Evolutionary conservation across 2,797 vertebrate genomes (phyloP), one percentile per base, ranked within the genome.

Genomic region (Thunnus albacares): DNA sequence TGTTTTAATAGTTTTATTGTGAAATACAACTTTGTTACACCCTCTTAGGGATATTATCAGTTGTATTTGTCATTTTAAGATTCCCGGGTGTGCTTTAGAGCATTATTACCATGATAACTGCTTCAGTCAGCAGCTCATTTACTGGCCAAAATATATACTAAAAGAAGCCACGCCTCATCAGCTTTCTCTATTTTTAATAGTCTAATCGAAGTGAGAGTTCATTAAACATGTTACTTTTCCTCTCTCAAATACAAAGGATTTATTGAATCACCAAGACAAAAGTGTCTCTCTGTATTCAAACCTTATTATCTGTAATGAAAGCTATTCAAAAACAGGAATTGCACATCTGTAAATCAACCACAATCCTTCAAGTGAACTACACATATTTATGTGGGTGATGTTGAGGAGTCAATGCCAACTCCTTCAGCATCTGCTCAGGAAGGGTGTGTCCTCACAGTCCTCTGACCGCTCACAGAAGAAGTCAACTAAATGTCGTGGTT

Each of bases 401-500:
- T 56, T 59, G 30, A 64, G 56, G 77, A 72, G 64, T 43, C 22
- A 4, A 9, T 80, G 91, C 88, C 91, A 90, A 24, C 24, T 69
- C 57, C n/a, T 82, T 30, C 77, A 72, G 90, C 72, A 86, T 74
- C 77, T 56, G 77, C 74, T 71, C 89, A 92, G 91, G 93, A 94
- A 93, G 93, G 94, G 93, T 74, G 94, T 87, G 89, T 82, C 33
- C 84, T 63, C 69, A 84, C 82, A 71, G 82, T 76, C 87, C 80
- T 55, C 67, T 88, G 87, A 93, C 92, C 90, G 51, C 89, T 90
- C 83, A 71, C 90, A 80, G 77, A 80, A 92, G 91, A 89, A 92
- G 76, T 45, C 85, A 77, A 52, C 86, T 74, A 82, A 87, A 86
- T 35, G 76, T 68, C 3, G 78, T 77, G 90, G 86, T 90, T 88